Conservation (phyloP, 2,113 vertebrate species). For the Gobio gobio region DNA sequence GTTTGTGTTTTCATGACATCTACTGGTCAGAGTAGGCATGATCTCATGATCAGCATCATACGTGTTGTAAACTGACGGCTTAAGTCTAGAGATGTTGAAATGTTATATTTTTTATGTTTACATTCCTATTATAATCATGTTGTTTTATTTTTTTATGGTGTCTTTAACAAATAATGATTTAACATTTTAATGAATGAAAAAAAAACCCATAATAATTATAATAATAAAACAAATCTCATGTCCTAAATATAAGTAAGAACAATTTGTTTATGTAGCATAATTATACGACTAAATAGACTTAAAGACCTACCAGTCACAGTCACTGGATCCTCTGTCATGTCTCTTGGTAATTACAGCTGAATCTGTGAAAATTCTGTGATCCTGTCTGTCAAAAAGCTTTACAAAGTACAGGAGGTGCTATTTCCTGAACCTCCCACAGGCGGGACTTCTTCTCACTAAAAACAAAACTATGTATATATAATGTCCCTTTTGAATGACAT, state of each 20-base stretch:
- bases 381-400: not conserved
- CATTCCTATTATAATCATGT: not conserved
- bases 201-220: too few relatives aligned
- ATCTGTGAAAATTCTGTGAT: not conserved
- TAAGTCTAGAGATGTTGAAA: not conserved
- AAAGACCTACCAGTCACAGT: not conserved
- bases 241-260: not conserved
- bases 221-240: not conserved
- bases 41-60: too few relatives aligned
- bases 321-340: not conserved
- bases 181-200: not conserved
- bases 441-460: not conserved
- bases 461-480: too few relatives aligned
- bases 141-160: not conserved
- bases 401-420: not conserved
- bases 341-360: constrained; percentile 2
- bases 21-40: not conserved
- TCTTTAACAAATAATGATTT: not conserved
- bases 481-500: not conserved
- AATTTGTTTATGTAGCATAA: not conserved
- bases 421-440: constrained; percentile 37
- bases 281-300: not conserved
- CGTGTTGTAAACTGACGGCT: not conserved
- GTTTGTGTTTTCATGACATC: constrained; percentile 14
- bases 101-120: too few relatives aligned